A percentile compares a stretch with the other conserved stretches of the same genome.
These are phyloP conservation scores for Polypedilum pembai DNA, from an alignment of 1,140 invertebrate genomes.

Conservation along the genomic window DNA sequence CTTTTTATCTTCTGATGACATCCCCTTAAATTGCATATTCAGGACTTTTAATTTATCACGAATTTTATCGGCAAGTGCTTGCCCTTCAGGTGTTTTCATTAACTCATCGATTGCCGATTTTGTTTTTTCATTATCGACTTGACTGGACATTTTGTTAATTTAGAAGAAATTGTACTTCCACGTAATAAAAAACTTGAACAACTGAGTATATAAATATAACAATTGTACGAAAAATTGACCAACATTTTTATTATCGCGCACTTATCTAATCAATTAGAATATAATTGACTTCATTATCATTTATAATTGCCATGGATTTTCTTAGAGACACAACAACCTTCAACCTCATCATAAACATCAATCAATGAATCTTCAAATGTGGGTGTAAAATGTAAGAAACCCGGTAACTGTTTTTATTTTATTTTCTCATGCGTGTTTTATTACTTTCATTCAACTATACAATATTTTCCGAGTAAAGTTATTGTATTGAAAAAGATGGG, in stretches of 20 bases:
- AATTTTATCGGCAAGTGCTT: constrained; percentile 51
- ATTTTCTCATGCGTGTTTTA: not conserved
- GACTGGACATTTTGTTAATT: not conserved
- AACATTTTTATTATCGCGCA: not conserved
- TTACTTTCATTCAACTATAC: not conserved
- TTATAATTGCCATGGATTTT: no score
- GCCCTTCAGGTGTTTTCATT: constrained; percentile 1
- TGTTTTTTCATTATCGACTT: not conserved
- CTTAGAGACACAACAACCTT: no score
- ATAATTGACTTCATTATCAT: not conserved
- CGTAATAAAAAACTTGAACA: not conserved
- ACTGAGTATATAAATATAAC: not conserved
- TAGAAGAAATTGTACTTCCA: not conserved
- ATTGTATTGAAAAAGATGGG: not conserved
- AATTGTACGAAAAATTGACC: not conserved
- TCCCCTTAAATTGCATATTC: not conserved
- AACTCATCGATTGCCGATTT: not conserved
- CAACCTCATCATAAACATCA: no score
- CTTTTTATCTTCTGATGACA: not conserved
- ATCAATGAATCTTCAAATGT: no score
- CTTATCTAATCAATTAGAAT: constrained; percentile 4
- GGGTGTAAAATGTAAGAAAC: no score
- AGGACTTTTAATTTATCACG: constrained; percentile 45
- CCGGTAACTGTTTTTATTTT: no score
- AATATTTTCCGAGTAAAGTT: not conserved